phyloP scores from a whole-genome alignment of 2,113 vertebrate species.

The Grantiella picta region DNA sequence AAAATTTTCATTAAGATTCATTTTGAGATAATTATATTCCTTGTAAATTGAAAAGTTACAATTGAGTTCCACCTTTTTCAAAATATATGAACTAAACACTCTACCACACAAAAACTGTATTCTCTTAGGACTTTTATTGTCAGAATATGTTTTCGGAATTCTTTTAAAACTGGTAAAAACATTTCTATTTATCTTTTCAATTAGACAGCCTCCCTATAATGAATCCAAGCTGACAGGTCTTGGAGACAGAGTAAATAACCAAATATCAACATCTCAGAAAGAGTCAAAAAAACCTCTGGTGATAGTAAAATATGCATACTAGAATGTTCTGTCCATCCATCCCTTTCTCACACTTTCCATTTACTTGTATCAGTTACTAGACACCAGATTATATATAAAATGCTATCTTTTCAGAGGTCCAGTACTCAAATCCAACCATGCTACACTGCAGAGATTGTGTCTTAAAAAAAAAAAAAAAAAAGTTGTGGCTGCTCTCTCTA shows the following conservation, averaged over 20 bases:
- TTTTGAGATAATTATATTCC: background rate
- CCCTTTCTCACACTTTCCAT: background rate
- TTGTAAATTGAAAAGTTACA: background rate
- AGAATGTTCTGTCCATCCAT: background rate
- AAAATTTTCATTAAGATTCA: background rate
- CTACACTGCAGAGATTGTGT: background rate
- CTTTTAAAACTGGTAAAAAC: background rate
- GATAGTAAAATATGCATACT: background rate
- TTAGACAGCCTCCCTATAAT: background rate
- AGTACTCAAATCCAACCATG: background rate
- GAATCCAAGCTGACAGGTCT: background rate
- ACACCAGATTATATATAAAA: background rate
- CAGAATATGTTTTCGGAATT: background rate
- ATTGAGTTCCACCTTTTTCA: background rate
- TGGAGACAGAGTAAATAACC: background rate
- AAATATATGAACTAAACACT: background rate
- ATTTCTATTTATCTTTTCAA: background rate
- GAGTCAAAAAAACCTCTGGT: accelerated
- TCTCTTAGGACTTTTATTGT: background rate
- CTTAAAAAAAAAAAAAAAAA: background rate
- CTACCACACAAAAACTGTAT: background rate
- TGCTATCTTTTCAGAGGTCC: background rate
- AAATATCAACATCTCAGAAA: background rate
- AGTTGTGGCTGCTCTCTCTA: background rate
- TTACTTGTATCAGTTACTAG: background rate